Evolutionary conservation across 2,888 invertebrate genomes (phyloP).

Genomic region (Dicycla oo): DNA sequence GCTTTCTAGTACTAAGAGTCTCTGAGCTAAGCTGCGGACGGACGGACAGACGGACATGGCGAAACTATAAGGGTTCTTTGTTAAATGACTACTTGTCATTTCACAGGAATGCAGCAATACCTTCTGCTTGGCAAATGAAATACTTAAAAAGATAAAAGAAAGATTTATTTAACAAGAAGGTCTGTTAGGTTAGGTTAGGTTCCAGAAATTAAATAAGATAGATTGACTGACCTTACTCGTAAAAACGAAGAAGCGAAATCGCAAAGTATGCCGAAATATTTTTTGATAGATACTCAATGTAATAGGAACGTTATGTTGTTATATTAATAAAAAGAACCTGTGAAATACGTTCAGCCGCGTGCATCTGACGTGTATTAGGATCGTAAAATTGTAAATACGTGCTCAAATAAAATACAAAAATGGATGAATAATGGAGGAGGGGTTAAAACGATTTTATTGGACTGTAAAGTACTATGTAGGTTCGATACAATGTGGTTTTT

Average conservation of each 20-base stretch:
- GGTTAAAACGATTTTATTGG: conserved; percentile 25
- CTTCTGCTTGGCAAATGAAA: not conserved
- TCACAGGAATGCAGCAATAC: not conserved
- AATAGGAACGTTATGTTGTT: conserved; percentile 11
- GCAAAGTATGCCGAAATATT: conserved; percentile 5
- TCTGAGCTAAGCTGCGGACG: too few relatives aligned
- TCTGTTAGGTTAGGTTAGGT: not conserved
- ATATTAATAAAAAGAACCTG: conserved; percentile 22
- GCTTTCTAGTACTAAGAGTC: too few relatives aligned
- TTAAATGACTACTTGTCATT: not conserved
- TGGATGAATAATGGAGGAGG: conserved; percentile 31
- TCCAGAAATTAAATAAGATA: conserved; percentile 6
- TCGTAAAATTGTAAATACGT: conserved; percentile 48
- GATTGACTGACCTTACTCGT: not conserved
- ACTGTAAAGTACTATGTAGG: conserved; percentile 15
- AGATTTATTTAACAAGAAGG: not conserved
- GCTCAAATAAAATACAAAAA: conserved; percentile 40
- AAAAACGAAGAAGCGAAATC: not conserved
- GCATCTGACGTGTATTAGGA: conserved; percentile 34
- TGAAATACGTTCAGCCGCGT: conserved; percentile 16
- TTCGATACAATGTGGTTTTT: conserved; percentile 22
- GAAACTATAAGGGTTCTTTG: too few relatives aligned
- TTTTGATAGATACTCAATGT: conserved; percentile 14
- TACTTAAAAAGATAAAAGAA: not conserved
- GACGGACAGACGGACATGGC: too few relatives aligned